Evolutionary conservation across 2,113 vertebrate genomes (phyloP).

Genomic region (Oryzias celebensis): DNA sequence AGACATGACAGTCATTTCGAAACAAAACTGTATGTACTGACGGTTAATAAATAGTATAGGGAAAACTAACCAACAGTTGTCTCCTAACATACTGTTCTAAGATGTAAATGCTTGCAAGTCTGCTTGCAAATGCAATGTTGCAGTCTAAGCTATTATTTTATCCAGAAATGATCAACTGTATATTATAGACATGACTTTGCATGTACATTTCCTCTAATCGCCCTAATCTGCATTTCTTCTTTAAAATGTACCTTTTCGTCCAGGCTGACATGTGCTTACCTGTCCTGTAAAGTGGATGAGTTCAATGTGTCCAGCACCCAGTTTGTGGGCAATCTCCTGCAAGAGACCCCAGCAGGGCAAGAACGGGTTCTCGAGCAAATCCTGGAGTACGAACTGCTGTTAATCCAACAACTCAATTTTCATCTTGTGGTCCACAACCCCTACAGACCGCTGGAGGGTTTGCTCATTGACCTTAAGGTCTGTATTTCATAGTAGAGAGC

Average conservation of each 20-base stretch:
- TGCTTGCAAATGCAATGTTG: no score
- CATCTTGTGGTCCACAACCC: slow-evolving; percentile 95
- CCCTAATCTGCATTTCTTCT: not conserved
- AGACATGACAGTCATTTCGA: no score
- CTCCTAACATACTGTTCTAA: no score
- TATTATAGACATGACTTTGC: no score
- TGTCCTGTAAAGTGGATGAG: slow-evolving; percentile 97
- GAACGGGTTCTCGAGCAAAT: slow-evolving; percentile 91
- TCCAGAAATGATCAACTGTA: no score
- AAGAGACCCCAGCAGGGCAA: slow-evolving; percentile 85
- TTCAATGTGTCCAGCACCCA: slow-evolving; percentile 96
- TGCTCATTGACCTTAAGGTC: slow-evolving; percentile 96
- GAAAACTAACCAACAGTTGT: no score
- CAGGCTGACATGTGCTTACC: slow-evolving; percentile 91
- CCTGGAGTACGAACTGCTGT: slow-evolving; percentile 90
- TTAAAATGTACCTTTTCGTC: not conserved
- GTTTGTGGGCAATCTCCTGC: slow-evolving; percentile 90
- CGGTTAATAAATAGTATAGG: no score
- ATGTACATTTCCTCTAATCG: no score
- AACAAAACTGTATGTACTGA: no score
- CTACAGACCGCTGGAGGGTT: slow-evolving; percentile 93
- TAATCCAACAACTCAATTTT: slow-evolving; percentile 96
- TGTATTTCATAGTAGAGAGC: not conserved
- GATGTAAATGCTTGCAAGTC: no score
- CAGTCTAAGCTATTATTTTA: no score